These are phyloP conservation scores for Mohoua ochrocephala DNA, from an alignment of 2,113 vertebrate species.

Conservation along the genomic window DNA sequence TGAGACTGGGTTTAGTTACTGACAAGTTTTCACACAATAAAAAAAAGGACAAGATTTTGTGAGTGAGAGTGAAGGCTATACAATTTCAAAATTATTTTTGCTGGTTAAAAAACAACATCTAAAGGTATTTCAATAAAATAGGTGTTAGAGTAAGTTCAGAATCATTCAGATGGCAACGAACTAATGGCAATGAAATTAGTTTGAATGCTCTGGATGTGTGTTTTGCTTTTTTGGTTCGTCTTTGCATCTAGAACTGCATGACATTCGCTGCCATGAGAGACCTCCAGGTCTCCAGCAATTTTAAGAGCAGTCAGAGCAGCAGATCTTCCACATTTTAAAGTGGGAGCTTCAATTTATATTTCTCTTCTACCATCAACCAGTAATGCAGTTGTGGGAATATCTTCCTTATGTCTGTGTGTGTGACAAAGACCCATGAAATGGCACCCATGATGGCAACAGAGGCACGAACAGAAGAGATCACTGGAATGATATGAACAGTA, in stretches of 20 bases:
- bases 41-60: not conserved
- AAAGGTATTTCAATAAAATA: not conserved
- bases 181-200: not conserved
- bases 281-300: not conserved
- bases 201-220: not conserved
- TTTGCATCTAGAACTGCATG: not conserved
- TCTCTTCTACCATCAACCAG: not conserved
- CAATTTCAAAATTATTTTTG: not conserved
- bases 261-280: not conserved
- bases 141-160: not conserved
- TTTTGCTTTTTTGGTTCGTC: not conserved
- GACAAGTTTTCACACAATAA: not conserved
- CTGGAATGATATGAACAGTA: not conserved
- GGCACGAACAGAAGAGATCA: rapidly evolving
- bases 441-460: not conserved
- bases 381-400: not conserved
- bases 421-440: not conserved
- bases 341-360: not conserved
- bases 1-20: not conserved
- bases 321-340: not conserved
- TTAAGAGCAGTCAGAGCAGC: not conserved
- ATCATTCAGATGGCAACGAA: not conserved
- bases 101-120: not conserved
- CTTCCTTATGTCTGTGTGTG: not conserved
- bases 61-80: not conserved